phyloP scores from a whole-genome alignment of 2,888 invertebrate genomes.

The Euplagia quadripunctaria region DNA sequence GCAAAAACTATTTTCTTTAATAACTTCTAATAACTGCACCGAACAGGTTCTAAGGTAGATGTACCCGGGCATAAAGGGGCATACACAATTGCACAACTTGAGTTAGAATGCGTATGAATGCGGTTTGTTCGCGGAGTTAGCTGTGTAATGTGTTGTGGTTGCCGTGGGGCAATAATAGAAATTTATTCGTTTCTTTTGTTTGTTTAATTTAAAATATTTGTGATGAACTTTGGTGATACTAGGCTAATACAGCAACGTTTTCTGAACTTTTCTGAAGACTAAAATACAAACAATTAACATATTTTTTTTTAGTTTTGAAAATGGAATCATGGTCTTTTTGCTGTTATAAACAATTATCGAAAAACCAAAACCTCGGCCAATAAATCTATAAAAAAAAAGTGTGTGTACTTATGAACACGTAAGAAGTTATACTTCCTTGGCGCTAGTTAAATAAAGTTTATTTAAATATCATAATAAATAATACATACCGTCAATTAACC shows the following conservation, averaged over 20 bases:
- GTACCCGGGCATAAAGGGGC: conserved; percentile 22
- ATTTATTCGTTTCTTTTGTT: conserved; percentile 5
- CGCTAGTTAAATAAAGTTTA: no score
- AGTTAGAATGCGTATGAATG: conserved; percentile 8
- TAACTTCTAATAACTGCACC: conserved; percentile 61
- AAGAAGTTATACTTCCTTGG: no score
- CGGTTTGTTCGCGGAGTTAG: conserved; percentile 2
- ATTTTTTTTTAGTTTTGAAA: no score
- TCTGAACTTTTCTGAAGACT: no score
- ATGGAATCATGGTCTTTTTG: no score
- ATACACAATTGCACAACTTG: conserved; percentile 13
- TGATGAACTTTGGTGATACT: background rate
- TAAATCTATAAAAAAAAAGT: no score
- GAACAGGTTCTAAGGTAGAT: conserved; percentile 65
- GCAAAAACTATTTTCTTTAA: conserved; percentile 75
- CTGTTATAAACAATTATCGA: no score
- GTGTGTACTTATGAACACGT: no score
- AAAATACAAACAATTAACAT: no score
- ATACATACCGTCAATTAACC: no score
- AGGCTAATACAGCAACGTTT: background rate
- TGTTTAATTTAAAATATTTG: background rate
- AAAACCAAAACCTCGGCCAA: no score
- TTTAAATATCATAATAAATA: no score
- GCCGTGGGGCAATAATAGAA: background rate
- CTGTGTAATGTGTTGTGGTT: conserved; percentile 8